Percentiles rank a stretch among this genome's conserved stretches.
Conservation (phyloP, 2,113 vertebrate genomes). For the Salvelinus fontinalis region DNA sequence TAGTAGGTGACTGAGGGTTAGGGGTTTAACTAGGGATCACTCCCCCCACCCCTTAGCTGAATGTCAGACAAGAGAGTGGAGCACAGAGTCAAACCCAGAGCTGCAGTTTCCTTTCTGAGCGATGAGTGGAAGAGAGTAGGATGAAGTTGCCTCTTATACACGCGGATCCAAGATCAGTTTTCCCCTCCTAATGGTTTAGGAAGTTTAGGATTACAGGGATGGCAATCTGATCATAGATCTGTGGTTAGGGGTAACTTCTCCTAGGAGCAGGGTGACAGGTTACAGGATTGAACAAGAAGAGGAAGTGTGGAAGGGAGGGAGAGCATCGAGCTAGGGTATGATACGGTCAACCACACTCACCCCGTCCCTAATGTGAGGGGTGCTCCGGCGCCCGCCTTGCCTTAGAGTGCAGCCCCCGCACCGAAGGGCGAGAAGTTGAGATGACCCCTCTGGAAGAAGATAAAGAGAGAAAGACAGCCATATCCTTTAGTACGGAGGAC, state of each 20-base stretch:
- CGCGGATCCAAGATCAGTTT: slow-evolving; percentile 20
- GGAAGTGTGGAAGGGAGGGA: slow-evolving; percentile 12
- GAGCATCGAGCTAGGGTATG: slow-evolving; percentile 22
- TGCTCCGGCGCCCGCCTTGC: slow-evolving; percentile 35
- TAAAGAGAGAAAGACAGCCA: slow-evolving; percentile 42
- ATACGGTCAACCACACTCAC: slow-evolving; percentile 70
- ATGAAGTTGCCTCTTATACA: background rate
- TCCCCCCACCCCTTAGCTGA: background rate
- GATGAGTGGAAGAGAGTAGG: slow-evolving; percentile 20
- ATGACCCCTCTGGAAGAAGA: slow-evolving; percentile 77
- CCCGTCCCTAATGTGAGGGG: slow-evolving; percentile 61
- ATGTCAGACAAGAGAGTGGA: background rate
- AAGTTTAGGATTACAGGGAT: background rate
- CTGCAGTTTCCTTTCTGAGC: slow-evolving; percentile 58
- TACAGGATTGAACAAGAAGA: background rate
- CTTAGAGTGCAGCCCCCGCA: slow-evolving; percentile 78
- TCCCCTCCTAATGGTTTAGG: background rate
- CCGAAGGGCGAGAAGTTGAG: slow-evolving; percentile 82
- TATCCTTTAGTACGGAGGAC: background rate
- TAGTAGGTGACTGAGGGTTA: too few species aligned
- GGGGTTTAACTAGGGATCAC: too few species aligned
- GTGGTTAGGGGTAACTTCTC: background rate
- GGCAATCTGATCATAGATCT: slow-evolving; percentile 24
- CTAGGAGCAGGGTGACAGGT: background rate
- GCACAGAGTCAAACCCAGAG: slow-evolving; percentile 25